These are phyloP conservation scores for Aphaenogaster ashmeadi DNA, from an alignment of 1,140 invertebrate genomes.

Conservation along the genomic window DNA sequence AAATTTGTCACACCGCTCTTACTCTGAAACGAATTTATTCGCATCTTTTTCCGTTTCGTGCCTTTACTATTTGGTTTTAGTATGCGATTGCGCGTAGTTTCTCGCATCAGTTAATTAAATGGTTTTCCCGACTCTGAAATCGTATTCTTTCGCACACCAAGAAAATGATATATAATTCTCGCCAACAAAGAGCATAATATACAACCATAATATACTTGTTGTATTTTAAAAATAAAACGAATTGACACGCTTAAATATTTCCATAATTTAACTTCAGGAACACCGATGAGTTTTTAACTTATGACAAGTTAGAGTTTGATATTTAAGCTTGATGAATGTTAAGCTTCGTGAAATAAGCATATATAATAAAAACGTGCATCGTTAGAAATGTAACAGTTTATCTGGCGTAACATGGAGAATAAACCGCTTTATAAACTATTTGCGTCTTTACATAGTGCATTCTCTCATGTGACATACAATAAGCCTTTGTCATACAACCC, in stretches of 20 bases:
- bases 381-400: slow-evolving; percentile 23
- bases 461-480: background rate
- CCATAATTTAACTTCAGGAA: background rate
- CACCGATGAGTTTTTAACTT: background rate
- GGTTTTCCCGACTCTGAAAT: slow-evolving; percentile 12
- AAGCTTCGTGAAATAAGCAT: background rate
- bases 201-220: background rate
- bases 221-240: slow-evolving; percentile 21
- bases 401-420: background rate
- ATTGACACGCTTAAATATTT: background rate
- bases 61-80: slow-evolving; percentile 23
- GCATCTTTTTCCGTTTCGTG: slow-evolving; percentile 66
- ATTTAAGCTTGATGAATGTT: background rate
- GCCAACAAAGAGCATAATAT: background rate
- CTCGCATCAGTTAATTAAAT: slow-evolving; percentile 73
- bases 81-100: slow-evolving; percentile 53
- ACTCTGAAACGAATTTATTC: slow-evolving; percentile 55
- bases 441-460: background rate
- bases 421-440: background rate
- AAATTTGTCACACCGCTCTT: slow-evolving; percentile 72
- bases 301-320: background rate
- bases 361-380: background rate
- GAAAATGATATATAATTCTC: slow-evolving; percentile 22
- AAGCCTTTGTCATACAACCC: background rate
- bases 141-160: background rate